Conservation (phyloP, 2,113 vertebrate species). For the Urocolius indicus region DNA sequence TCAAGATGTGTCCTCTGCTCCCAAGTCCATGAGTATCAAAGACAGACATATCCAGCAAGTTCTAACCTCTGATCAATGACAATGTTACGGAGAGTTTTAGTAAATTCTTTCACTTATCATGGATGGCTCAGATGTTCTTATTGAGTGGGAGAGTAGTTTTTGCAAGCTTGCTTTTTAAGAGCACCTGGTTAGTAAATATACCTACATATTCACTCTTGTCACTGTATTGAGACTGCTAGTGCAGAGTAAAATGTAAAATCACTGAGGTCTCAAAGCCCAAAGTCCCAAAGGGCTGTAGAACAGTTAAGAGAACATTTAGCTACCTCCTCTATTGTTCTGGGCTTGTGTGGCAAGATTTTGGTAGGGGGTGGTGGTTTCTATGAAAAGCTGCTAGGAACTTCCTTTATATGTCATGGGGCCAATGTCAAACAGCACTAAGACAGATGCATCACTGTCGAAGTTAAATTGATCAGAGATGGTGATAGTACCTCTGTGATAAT, state of each 20-base stretch:
- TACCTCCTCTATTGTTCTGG: not conserved
- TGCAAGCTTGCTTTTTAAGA: not conserved
- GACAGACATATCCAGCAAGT: not conserved
- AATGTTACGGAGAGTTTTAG: not conserved
- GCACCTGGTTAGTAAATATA: not conserved
- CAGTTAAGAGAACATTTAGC: not conserved
- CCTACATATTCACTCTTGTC: not conserved
- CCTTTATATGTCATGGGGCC: not conserved
- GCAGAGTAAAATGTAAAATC: not conserved
- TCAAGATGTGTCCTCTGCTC: not conserved
- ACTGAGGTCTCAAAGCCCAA: not conserved
- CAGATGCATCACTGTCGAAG: rapidly evolving
- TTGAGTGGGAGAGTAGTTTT: not conserved
- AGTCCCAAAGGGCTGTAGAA: not conserved
- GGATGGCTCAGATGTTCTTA: not conserved
- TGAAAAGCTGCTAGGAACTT: not conserved
- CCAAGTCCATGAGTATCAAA: not conserved
- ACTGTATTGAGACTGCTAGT: not conserved
- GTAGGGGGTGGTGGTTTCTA: not conserved
- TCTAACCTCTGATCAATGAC: not conserved
- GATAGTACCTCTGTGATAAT: not conserved
- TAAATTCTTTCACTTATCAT: not conserved
- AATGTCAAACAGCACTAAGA: not conserved
- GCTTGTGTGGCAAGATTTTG: not conserved
- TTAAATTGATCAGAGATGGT: rapidly evolving